Evolutionary conservation across 2,113 vertebrate species (phyloP).

Genomic region (Ailurus styani): DNA sequence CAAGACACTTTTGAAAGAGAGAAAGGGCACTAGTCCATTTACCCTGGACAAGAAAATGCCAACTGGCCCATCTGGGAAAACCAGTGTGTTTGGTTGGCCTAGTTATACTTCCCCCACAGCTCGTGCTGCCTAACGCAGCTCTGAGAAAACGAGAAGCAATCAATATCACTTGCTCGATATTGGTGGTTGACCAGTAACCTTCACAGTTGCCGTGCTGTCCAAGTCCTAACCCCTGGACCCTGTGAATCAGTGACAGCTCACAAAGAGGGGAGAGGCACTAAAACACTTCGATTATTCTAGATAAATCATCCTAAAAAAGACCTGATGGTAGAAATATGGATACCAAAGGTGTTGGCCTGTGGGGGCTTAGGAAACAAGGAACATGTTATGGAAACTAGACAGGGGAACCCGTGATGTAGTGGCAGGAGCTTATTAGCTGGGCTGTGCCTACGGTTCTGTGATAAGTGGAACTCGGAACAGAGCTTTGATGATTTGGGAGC

Average conservation of each 20-base stretch:
- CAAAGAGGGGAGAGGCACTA: not conserved
- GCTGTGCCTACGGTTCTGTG: not conserved
- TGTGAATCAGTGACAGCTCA: not conserved
- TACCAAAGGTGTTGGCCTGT: not conserved
- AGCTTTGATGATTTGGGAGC: not conserved
- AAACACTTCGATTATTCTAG: not conserved
- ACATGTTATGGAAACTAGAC: not conserved
- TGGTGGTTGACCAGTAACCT: not conserved
- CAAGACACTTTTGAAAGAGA: not conserved
- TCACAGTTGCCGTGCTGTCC: not conserved
- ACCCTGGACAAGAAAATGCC: not conserved
- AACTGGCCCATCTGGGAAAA: not conserved
- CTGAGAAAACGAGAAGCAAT: not conserved
- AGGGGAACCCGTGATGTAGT: accelerated
- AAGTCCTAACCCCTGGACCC: not conserved
- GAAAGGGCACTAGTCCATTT: not conserved
- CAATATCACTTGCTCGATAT: not conserved
- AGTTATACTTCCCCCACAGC: accelerated
- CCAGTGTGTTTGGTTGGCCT: not conserved
- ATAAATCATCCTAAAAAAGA: not conserved
- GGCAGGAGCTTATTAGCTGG: not conserved
- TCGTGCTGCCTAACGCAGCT: not conserved
- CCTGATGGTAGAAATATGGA: not conserved
- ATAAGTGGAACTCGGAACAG: not conserved
- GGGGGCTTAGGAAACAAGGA: not conserved